phyloP scores from a whole-genome alignment of 2,888 invertebrate species.

The Steinernema hermaphroditum region DNA sequence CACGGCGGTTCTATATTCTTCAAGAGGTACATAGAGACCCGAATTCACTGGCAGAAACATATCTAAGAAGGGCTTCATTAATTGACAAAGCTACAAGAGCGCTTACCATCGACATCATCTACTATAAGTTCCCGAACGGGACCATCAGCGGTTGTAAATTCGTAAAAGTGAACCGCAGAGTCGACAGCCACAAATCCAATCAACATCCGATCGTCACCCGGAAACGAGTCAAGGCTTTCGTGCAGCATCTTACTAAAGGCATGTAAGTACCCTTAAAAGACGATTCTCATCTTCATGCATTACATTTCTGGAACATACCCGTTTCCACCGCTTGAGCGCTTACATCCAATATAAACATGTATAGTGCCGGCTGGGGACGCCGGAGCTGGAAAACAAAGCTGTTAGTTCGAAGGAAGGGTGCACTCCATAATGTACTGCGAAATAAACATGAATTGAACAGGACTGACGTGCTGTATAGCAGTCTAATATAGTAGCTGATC shows the following conservation, averaged over 20 bases:
- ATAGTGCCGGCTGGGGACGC: conserved; percentile 95
- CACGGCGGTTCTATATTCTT: conserved; percentile 77
- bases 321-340: conserved; percentile 86
- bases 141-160: conserved; percentile 55
- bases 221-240: conserved; percentile 82
- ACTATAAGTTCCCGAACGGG: conserved; percentile 73
- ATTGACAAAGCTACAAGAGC: no score
- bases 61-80: no score
- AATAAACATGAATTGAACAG: no score
- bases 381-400: conserved; percentile 78
- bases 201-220: conserved; percentile 90
- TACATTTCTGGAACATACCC: conserved; percentile 72
- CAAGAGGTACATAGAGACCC: conserved; percentile 86
- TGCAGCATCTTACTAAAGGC: conserved; percentile 80
- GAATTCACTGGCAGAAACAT: conserved; percentile 91
- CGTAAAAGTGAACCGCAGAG: conserved; percentile 88
- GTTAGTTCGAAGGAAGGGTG: no score
- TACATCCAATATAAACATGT: conserved; percentile 90
- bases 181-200: conserved; percentile 79
- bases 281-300: not conserved
- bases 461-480: no score
- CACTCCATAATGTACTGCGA: no score
- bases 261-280: conserved; percentile 75
- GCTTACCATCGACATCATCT: conserved; percentile 83
- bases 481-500: no score